These are phyloP conservation scores for Thomomys bottae DNA, from an alignment of 2,113 vertebrate genomes.

Conservation along the genomic window DNA sequence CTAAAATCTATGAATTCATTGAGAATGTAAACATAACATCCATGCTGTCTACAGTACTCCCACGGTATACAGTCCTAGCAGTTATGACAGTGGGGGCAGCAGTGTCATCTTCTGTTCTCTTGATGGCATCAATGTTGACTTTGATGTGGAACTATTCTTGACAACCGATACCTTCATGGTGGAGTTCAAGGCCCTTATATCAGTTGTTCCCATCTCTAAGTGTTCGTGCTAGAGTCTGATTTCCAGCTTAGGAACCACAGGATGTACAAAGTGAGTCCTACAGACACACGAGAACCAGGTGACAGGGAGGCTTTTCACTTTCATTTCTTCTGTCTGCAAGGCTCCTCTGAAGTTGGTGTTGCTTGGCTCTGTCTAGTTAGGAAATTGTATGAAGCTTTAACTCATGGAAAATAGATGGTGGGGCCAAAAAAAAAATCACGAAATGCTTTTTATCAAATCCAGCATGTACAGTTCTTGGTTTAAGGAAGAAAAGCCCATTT, in stretches of 20 bases:
- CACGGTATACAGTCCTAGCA: not conserved
- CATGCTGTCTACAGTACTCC: too few species aligned
- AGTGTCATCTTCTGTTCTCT: not conserved
- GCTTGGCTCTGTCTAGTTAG: not conserved
- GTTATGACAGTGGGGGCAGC: not conserved
- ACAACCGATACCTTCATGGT: not conserved
- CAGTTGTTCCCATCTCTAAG: not conserved
- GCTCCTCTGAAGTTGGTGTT: not conserved
- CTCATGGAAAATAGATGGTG: not conserved
- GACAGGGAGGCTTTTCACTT: rapidly evolving
- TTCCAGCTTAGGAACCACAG: not conserved
- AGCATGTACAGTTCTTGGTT: not conserved
- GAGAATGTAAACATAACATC: not conserved
- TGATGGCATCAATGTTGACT: not conserved
- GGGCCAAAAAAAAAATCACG: not conserved
- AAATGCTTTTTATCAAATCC: not conserved
- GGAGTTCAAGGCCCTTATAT: not conserved
- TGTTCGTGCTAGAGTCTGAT: not conserved
- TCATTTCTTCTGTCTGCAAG: not conserved
- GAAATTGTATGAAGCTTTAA: not conserved
- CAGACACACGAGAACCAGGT: rapidly evolving
- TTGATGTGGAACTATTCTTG: not conserved
- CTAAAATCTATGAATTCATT: not conserved
- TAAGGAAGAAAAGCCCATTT: not conserved
- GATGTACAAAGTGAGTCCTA: not conserved